phyloP scores from a whole-genome alignment of 2,888 invertebrate genomes.

The Agrenia bidenticulata region DNA sequence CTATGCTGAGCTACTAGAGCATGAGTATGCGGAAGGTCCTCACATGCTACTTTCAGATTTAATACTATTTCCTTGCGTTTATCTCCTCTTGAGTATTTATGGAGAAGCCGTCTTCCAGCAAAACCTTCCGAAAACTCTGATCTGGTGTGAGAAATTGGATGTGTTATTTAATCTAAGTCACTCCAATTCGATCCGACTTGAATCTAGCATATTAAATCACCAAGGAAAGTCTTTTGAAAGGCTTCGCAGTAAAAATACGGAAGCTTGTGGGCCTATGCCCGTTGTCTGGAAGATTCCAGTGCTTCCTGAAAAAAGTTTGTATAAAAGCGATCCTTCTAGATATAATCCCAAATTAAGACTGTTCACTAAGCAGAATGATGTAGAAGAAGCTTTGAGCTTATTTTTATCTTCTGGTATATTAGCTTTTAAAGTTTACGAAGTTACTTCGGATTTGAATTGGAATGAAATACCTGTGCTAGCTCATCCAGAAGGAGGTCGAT shows the following conservation, averaged over 20 bases:
- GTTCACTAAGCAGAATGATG: constrained; percentile 75
- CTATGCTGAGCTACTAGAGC: constrained; percentile 55
- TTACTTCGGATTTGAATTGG: constrained; percentile 63
- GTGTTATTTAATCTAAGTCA: constrained; percentile 7
- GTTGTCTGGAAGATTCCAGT: constrained; percentile 56
- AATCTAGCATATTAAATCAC: not conserved
- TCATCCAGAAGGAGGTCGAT: constrained; percentile 74
- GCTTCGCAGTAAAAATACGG: not conserved
- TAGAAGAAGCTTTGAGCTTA: constrained; percentile 62
- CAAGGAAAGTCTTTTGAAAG: too few species aligned
- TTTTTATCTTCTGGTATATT: constrained; percentile 28
- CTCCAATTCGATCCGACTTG: not conserved
- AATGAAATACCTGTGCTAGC: constrained; percentile 69
- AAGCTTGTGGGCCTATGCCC: not conserved
- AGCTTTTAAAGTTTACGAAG: constrained; percentile 24
- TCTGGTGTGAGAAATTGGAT: constrained; percentile 64
- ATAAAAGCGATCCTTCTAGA: constrained; percentile 75
- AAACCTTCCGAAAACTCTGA: constrained; percentile 64
- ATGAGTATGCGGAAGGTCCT: constrained; percentile 80
- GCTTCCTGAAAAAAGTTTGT: constrained; percentile 67
- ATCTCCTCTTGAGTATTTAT: constrained; percentile 63
- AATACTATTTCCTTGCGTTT: constrained; percentile 71
- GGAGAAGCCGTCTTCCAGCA: constrained; percentile 54
- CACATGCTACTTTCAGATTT: constrained; percentile 80
- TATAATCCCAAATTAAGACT: constrained; percentile 72